A percentile compares a stretch with the other conserved stretches of the same genome.
These are phyloP conservation scores for Hafferia zeledoni DNA, from an alignment of 2,797 vertebrate genomes.

Conservation along the genomic window DNA sequence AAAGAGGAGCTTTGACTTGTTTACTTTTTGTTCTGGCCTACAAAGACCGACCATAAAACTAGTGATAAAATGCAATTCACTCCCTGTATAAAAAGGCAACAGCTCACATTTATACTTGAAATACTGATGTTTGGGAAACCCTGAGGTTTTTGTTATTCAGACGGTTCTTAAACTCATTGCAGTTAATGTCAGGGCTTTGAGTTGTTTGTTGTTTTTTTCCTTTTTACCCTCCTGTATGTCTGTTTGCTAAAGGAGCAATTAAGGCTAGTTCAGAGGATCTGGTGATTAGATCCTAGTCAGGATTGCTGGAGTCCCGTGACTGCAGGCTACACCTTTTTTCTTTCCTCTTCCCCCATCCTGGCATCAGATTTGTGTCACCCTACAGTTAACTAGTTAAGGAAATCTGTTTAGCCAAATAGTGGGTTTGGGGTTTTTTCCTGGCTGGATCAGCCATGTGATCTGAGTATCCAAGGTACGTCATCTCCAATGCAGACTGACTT, in stretches of 20 bases:
- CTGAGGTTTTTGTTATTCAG: not conserved
- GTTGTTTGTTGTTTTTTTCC: not conserved
- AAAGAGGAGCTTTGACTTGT: not conserved
- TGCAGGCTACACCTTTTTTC: not conserved
- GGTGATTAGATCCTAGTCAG: not conserved
- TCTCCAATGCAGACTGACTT: not conserved
- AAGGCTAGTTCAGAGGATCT: not conserved
- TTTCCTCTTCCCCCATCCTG: not conserved
- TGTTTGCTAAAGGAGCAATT: not conserved
- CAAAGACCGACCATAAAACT: not conserved
- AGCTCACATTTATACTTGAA: slow-evolving; percentile 9
- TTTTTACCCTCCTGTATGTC: not conserved
- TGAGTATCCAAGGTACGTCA: not conserved
- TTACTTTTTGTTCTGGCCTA: not conserved
- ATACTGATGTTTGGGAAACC: not conserved
- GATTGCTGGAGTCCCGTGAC: not conserved
- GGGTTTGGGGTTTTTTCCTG: not conserved
- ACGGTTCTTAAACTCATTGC: not conserved
- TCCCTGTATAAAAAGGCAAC: slow-evolving; percentile 19
- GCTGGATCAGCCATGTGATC: not conserved
- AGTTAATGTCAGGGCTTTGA: not conserved
- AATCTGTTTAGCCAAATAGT: not conserved
- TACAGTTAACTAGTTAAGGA: not conserved
- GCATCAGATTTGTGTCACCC: not conserved
- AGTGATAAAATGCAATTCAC: not conserved